Evolutionary conservation across 2,797 vertebrate species (phyloP).

Genomic region (Hipposideros larvatus): DNA sequence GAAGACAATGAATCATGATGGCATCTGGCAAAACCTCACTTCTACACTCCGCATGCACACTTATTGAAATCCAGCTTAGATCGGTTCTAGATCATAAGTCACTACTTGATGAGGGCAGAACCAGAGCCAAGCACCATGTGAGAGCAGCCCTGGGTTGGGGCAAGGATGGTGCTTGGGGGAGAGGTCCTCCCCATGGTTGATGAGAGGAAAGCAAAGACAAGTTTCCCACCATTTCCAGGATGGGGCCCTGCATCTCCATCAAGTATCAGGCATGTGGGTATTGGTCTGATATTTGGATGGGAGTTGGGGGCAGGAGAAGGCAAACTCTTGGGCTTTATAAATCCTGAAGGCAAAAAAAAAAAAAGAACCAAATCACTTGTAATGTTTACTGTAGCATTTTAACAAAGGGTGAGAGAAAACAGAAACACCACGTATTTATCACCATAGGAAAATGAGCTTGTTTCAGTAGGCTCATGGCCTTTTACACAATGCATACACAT

Average conservation of each 20-base stretch:
- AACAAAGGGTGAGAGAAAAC: background rate
- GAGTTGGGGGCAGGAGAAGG: background rate
- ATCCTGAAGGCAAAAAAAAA: background rate
- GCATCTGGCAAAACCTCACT: background rate
- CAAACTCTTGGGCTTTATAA: background rate
- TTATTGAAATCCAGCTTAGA: background rate
- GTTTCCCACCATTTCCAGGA: background rate
- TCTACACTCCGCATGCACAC: fast-evolving
- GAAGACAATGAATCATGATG: background rate
- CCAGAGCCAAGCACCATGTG: too few relatives aligned
- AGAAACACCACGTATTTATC: background rate
- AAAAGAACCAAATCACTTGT: background rate
- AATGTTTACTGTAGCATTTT: background rate
- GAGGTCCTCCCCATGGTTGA: fast-evolving
- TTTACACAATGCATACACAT: background rate
- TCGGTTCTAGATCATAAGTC: background rate
- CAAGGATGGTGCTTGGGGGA: background rate
- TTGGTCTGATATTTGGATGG: background rate
- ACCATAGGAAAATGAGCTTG: background rate
- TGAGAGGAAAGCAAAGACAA: background rate
- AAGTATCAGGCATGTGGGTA: fast-evolving
- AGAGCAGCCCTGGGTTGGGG: background rate
- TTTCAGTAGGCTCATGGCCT: background rate
- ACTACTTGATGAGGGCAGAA: background rate
- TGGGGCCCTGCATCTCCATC: background rate